Percentiles rank a stretch among this genome's conserved stretches.
Evolutionary conservation across 2,797 vertebrate genomes (phyloP).

Genomic region (Margarornis squamiger): DNA sequence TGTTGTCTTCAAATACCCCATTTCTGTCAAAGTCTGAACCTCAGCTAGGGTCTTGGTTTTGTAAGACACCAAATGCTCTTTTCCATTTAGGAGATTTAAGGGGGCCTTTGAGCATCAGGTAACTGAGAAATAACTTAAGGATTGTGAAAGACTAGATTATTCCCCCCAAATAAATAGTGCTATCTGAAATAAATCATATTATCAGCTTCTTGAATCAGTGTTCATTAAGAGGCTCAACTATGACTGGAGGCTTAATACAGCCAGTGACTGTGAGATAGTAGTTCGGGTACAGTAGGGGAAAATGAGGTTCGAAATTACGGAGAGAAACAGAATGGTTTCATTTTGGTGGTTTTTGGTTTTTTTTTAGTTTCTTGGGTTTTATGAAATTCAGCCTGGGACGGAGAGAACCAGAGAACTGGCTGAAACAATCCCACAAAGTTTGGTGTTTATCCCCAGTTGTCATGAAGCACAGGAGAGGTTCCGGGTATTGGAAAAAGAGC

Average conservation of each 20-base stretch:
- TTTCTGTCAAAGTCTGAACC: neutral
- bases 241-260: neutral
- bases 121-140: neutral
- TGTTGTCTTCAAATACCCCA: neutral
- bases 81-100: neutral
- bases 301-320: neutral
- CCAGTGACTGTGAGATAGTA: neutral
- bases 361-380: fast-evolving
- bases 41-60: neutral
- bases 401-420: neutral
- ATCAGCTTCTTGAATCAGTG: neutral
- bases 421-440: neutral
- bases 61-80: neutral
- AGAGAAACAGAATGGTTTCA: neutral
- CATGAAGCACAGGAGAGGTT: neutral
- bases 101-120: neutral
- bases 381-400: neutral
- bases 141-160: neutral
- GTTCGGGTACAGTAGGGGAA: neutral
- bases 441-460: neutral
- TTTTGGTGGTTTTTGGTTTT: too few species aligned
- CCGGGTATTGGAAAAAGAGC: neutral
- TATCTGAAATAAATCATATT: neutral
- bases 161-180: neutral
- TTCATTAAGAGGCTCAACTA: neutral